phyloP scores from a whole-genome alignment of 2,888 invertebrate genomes.

The Cyrtodaria siliqua region DNA sequence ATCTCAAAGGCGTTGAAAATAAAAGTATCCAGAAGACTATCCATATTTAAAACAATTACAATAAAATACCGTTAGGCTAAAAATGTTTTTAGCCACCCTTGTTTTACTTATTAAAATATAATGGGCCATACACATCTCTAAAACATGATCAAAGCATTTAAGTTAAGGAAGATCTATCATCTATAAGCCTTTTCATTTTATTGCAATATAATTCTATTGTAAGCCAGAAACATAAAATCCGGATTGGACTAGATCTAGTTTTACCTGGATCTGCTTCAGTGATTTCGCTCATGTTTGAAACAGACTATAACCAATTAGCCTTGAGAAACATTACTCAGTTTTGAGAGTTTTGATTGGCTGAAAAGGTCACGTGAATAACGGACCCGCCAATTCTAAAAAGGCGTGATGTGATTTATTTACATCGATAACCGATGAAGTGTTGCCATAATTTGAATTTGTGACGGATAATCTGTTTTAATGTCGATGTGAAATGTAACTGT shows the following conservation, averaged over 20 bases:
- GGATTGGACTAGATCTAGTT: conserved; percentile 24
- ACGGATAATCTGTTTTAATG: conserved; percentile 23
- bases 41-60: too few relatives aligned
- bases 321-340: conserved; percentile 52
- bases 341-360: conserved; percentile 69
- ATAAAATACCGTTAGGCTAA: too few relatives aligned
- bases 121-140: too few relatives aligned
- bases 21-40: too few relatives aligned
- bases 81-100: too few relatives aligned
- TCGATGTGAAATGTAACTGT: conserved; percentile 11
- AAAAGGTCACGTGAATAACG: conserved; percentile 76
- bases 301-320: conserved; percentile 49
- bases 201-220: too few relatives aligned
- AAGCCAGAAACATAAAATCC: conserved; percentile 6
- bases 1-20: too few relatives aligned
- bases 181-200: too few relatives aligned
- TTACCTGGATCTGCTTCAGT: conserved; percentile 8
- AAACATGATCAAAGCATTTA: too few relatives aligned
- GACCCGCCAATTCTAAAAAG: conserved; percentile 81
- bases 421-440: conserved; percentile 39
- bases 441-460: conserved; percentile 41
- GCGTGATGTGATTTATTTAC: conserved; percentile 56
- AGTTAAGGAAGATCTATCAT: too few relatives aligned
- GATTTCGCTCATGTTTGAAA: conserved; percentile 32
- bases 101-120: too few relatives aligned